A percentile compares a stretch with the other conserved stretches of the same genome.
Conservation (phyloP, 2,113 vertebrate genomes). For the Camelus bactrianus region DNA sequence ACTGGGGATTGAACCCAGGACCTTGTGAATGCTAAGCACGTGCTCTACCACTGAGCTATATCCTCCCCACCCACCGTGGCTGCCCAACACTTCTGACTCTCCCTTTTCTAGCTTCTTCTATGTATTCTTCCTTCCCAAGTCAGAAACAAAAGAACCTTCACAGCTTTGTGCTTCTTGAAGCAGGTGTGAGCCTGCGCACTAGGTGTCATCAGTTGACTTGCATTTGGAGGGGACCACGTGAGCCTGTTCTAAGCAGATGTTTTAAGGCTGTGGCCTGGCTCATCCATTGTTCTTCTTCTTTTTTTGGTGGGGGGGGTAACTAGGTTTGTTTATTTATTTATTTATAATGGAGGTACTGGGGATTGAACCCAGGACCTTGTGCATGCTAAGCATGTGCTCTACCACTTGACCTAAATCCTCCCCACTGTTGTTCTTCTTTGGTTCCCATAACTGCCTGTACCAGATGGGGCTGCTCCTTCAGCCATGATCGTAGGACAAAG, state of each 20-base stretch:
- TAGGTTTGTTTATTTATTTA: no score
- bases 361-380: no score
- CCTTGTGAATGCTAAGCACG: no score
- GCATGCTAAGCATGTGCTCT: no score
- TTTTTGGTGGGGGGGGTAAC: no score
- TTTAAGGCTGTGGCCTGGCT: not conserved
- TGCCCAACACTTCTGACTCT: not conserved
- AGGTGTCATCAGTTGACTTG: not conserved
- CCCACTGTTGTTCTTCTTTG: no score
- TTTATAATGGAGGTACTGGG: no score
- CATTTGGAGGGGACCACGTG: not conserved
- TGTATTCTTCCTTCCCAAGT: not conserved
- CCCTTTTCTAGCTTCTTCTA: not conserved
- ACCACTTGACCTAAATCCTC: no score
- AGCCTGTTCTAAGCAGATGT: not conserved
- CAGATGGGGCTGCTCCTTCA: not conserved
- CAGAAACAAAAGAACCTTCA: not conserved
- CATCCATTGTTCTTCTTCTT: not conserved
- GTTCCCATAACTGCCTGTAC: not conserved
- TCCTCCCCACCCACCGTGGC: no score
- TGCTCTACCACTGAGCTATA: no score
- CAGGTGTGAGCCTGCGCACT: not conserved
- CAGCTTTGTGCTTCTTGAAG: not conserved
- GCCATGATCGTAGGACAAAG: not conserved
- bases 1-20: no score